Conservation (phyloP, 2,888 invertebrate genomes). For the Lathronympha strigana region DNA sequence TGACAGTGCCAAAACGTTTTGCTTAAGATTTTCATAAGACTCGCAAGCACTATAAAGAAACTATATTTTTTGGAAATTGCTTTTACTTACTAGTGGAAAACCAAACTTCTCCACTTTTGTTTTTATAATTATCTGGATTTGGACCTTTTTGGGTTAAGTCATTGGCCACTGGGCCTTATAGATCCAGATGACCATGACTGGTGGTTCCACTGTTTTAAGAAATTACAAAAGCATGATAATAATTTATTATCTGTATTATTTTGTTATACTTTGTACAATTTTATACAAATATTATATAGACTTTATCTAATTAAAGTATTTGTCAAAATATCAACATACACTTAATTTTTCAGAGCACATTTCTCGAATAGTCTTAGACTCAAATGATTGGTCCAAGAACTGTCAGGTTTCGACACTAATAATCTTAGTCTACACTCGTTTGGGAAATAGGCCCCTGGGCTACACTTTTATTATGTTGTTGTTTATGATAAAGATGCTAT, state of each 20-base stretch:
- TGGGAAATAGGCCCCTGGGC: too few species aligned
- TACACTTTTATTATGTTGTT: too few species aligned
- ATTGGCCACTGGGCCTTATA: not conserved
- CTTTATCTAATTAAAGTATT: not conserved
- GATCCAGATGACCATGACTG: not conserved
- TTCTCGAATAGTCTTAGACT: too few species aligned
- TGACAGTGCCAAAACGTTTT: not conserved
- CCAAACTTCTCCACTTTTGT: too few species aligned
- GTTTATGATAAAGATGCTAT: not conserved
- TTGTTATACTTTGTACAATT: not conserved
- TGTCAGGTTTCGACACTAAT: too few species aligned
- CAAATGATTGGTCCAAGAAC: too few species aligned
- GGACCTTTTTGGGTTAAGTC: not conserved
- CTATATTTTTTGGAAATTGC: not conserved
- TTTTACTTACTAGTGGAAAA: not conserved
- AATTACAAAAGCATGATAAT: not conserved
- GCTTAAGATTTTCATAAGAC: slow-evolving; percentile 1
- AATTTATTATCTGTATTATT: not conserved
- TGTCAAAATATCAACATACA: not conserved
- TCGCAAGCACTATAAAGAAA: not conserved
- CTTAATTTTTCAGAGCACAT: too few species aligned
- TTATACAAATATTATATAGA: not conserved
- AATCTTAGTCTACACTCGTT: too few species aligned
- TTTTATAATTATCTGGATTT: too few species aligned
- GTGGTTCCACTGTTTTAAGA: not conserved